Percentiles rank a stretch among this genome's conserved stretches.
phyloP scores from a whole-genome alignment of 1,140 invertebrate species.

The Drosophila neocordata region DNA sequence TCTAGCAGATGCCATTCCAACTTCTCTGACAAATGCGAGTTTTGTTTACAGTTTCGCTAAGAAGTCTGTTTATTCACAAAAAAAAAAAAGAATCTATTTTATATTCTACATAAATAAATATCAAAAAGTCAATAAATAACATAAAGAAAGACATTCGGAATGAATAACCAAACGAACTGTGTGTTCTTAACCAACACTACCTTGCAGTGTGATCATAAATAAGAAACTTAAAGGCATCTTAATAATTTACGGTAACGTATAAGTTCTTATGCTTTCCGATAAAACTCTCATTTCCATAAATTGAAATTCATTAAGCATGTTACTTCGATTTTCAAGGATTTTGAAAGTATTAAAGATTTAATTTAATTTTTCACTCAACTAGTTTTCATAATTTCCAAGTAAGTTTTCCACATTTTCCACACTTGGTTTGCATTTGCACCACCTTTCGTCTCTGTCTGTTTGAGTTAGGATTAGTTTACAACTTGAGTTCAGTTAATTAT shows the following conservation, averaged over 20 bases:
- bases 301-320: too few species aligned
- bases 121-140: too few species aligned
- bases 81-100: too few species aligned
- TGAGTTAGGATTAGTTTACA: conserved; percentile 23
- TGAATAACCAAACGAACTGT: too few species aligned
- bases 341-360: background rate
- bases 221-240: too few species aligned
- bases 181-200: too few species aligned
- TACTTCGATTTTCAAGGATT: too few species aligned
- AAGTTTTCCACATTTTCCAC: background rate
- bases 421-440: background rate
- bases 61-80: background rate
- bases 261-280: too few species aligned
- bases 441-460: background rate
- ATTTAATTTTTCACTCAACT: background rate
- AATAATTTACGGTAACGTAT: too few species aligned
- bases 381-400: background rate
- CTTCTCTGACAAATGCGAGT: background rate
- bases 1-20: background rate
- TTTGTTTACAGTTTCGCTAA: background rate
- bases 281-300: too few species aligned
- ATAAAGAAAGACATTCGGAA: too few species aligned
- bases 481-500: conserved; percentile 54
- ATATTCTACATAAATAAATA: too few species aligned
- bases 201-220: background rate